Percentiles rank a stretch among this genome's conserved stretches.
Evolutionary conservation across 1,140 invertebrate genomes (phyloP).

Genomic region (Pissodes strobi): DNA sequence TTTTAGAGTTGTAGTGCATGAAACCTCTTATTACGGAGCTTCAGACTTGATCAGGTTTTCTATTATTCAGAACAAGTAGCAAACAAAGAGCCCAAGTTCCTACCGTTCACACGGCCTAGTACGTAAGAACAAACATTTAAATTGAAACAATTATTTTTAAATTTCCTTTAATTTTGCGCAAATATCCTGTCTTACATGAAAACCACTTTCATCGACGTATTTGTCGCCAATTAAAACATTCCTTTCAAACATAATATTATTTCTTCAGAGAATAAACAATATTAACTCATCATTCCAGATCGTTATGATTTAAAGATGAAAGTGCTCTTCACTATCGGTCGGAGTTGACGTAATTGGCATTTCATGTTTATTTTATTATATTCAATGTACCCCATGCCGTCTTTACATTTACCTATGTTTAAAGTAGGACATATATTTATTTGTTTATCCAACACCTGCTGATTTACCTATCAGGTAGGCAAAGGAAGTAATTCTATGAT

Average conservation of each 20-base stretch:
- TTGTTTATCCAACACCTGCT: too few species aligned
- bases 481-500: too few species aligned
- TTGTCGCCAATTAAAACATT: constrained; percentile 16
- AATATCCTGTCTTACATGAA: constrained; percentile 5
- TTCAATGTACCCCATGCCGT: too few species aligned
- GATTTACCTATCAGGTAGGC: too few species aligned
- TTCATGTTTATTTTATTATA: not conserved
- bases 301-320: not conserved
- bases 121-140: not conserved
- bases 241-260: constrained; percentile 8
- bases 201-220: constrained; percentile 13
- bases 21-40: too few species aligned
- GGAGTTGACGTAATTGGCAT: not conserved
- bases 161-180: constrained; percentile 9
- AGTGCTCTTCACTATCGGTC: not conserved
- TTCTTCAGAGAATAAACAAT: not conserved
- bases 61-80: too few species aligned
- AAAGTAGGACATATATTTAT: too few species aligned
- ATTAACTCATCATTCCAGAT: not conserved
- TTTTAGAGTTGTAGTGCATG: too few species aligned
- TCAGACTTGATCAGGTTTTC: too few species aligned
- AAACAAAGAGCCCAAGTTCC: too few species aligned
- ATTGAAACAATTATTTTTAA: constrained; percentile 10
- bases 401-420: too few species aligned
- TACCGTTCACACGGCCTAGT: constrained; percentile 4